phyloP scores from a whole-genome alignment of 2,113 vertebrate genomes.

The Rhabdomys dilectus region DNA sequence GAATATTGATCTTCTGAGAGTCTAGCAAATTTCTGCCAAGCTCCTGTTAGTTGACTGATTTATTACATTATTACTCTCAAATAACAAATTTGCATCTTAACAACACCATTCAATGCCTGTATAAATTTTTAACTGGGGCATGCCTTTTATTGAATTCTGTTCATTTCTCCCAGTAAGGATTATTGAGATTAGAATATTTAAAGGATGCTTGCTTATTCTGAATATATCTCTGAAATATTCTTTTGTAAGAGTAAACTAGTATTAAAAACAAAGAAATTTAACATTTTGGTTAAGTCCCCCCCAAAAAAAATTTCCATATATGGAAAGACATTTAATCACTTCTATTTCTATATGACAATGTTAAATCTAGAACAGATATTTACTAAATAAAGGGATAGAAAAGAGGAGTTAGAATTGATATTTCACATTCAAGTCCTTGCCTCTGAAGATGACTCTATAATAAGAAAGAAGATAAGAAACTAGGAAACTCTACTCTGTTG shows the following conservation, averaged over 20 bases:
- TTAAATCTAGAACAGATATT: not conserved
- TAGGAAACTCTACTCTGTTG: not conserved
- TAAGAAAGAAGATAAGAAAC: not conserved
- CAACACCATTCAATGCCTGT: not conserved
- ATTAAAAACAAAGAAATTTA: not conserved
- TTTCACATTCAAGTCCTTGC: not conserved
- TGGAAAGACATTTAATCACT: not conserved
- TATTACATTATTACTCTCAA: not conserved
- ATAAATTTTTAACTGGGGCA: not conserved
- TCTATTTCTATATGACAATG: constrained; percentile 16
- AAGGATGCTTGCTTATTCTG: not conserved
- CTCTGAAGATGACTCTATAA: not conserved
- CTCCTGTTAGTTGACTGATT: not conserved
- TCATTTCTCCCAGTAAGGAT: not conserved
- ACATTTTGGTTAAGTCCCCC: not conserved
- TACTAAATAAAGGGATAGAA: not conserved
- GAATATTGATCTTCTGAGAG: not conserved
- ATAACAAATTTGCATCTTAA: not conserved
- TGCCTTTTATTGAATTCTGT: not conserved
- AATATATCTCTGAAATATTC: not conserved
- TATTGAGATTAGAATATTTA: not conserved
- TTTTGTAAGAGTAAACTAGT: not conserved
- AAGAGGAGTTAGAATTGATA: not conserved
- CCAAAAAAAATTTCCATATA: not conserved
- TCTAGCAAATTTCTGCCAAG: not conserved